A percentile compares a stretch with the other conserved stretches of the same genome.
These are phyloP conservation scores for Lithophane leautieri DNA, from an alignment of 2,888 invertebrate genomes.

Conservation along the genomic window DNA sequence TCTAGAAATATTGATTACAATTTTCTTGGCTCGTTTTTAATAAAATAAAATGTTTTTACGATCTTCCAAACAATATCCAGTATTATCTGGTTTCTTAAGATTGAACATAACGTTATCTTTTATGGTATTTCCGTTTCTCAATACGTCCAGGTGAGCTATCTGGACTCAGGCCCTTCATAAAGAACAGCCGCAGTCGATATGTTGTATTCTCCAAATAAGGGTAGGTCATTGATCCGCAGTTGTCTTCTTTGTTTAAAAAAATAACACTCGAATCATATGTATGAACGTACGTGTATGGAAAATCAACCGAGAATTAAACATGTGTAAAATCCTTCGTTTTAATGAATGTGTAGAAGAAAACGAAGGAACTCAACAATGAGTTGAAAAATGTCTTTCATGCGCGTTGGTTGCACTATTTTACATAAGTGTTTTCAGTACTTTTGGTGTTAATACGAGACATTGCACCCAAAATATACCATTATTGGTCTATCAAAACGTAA, in stretches of 20 bases:
- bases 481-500: conserved; percentile 33
- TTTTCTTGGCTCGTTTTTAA: conserved; percentile 47
- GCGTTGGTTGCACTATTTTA: conserved; percentile 16
- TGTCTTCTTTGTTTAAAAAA: conserved; percentile 86
- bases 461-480: conserved; percentile 9
- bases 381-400: conserved; percentile 49
- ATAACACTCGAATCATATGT: conserved; percentile 77
- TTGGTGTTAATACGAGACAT: conserved; percentile 2
- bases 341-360: conserved; percentile 65
- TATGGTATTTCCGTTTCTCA: conserved; percentile 33
- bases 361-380: too few relatives aligned
- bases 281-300: conserved; percentile 82
- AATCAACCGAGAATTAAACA: conserved; percentile 79
- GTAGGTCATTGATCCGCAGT: conserved; percentile 83
- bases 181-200: conserved; percentile 70
- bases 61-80: conserved; percentile 23
- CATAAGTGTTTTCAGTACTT: conserved; percentile 9
- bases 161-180: conserved; percentile 64
- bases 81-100: conserved; percentile 27
- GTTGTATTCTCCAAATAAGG: conserved; percentile 86
- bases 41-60: conserved; percentile 28
- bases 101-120: conserved; percentile 6
- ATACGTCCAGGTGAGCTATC: conserved; percentile 31
- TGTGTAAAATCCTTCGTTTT: conserved; percentile 75
- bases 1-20: conserved; percentile 78